Percentiles rank a stretch among this genome's conserved stretches.
Conservation (phyloP, 1,140 invertebrate species). For the Drosophila truncata region DNA sequence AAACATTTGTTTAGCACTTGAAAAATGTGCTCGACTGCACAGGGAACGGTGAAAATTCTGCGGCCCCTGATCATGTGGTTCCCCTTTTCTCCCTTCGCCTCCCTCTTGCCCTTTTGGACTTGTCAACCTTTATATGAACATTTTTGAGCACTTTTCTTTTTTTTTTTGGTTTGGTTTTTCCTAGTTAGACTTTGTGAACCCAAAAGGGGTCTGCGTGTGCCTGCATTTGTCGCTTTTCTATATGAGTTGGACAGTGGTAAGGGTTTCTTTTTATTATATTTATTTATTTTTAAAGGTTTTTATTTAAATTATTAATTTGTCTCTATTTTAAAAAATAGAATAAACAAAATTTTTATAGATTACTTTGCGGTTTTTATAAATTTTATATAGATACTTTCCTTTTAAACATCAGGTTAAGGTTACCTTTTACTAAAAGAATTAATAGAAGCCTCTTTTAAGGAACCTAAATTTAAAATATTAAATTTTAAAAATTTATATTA, state of each 20-base stretch:
- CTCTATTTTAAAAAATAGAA: too few species aligned
- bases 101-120: constrained; percentile 17
- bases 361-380: background rate
- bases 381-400: background rate
- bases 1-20: constrained; percentile 64
- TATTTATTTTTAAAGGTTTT: background rate
- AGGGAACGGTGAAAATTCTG: constrained; percentile 39
- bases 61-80: constrained; percentile 45
- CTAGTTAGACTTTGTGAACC: constrained; percentile 20
- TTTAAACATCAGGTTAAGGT: background rate
- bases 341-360: too few species aligned
- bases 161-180: constrained; percentile 14
- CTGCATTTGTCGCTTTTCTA: constrained; percentile 27
- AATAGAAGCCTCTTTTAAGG: background rate
- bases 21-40: constrained; percentile 62
- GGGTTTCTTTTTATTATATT: background rate
- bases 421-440: background rate
- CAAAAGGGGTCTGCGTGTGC: constrained; percentile 24
- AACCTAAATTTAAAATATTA: background rate
- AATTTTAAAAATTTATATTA: background rate
- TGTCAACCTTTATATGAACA: constrained; percentile 62
- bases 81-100: background rate
- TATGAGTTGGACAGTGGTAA: constrained; percentile 20
- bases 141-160: constrained; percentile 34
- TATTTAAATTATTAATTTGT: too few species aligned